Evolutionary conservation across 1,140 invertebrate genomes (phyloP).

Genomic region (Theocolax elegans): DNA sequence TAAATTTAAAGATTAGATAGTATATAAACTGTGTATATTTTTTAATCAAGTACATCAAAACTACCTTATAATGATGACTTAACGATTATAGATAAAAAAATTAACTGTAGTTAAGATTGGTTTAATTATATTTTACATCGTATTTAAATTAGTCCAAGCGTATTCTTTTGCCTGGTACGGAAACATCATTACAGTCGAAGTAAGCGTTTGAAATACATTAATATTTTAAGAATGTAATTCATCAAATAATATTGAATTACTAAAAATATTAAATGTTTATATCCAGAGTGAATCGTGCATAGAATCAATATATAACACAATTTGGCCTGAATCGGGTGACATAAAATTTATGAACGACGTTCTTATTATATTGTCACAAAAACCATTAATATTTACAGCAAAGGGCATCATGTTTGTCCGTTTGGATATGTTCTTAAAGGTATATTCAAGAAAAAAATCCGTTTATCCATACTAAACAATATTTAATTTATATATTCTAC

Average conservation of each 20-base stretch:
- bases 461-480: no score
- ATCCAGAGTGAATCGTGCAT: slow-evolving; percentile 13
- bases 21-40: no score
- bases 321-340: slow-evolving; percentile 11
- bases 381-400: neutral
- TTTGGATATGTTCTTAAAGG: slow-evolving; percentile 11
- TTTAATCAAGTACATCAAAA: no score
- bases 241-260: no score
- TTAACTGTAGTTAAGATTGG: neutral
- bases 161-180: slow-evolving; percentile 30
- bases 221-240: no score
- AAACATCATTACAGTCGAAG: slow-evolving; percentile 12
- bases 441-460: no score
- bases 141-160: slow-evolving; percentile 17
- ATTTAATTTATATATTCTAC: no score
- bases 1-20: no score
- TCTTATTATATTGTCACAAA: slow-evolving; percentile 5
- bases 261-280: no score
- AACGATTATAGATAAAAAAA: neutral
- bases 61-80: no score
- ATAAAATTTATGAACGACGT: slow-evolving; percentile 20
- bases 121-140: slow-evolving; percentile 5
- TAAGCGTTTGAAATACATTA: no score
- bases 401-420: neutral
- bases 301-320: slow-evolving; percentile 1